phyloP scores from a whole-genome alignment of 2,888 invertebrate species.

The Philhelius pedissequus region DNA sequence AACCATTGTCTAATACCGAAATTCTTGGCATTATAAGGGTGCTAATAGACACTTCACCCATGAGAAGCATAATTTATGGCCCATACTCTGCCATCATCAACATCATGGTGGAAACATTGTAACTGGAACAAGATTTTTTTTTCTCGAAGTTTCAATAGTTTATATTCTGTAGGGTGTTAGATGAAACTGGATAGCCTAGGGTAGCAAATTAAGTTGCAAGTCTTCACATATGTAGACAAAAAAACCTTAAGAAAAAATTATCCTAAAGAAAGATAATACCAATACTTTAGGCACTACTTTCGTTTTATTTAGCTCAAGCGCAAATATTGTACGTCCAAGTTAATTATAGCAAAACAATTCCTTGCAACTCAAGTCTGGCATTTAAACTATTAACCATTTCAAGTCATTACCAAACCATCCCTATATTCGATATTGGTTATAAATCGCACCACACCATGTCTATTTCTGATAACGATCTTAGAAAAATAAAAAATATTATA shows the following conservation, averaged over 20 bases:
- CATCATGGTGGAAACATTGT: constrained; percentile 3
- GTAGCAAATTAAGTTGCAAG: not conserved
- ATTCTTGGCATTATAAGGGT: constrained; percentile 75
- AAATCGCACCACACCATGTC: no score
- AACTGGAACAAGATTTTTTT: constrained; percentile 14
- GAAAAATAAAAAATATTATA: no score
- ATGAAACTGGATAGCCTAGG: not conserved
- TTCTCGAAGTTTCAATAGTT: constrained; percentile 10
- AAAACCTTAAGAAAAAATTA: not conserved
- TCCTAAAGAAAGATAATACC: not conserved
- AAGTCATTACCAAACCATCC: no score
- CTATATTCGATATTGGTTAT: no score
- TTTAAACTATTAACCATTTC: no score
- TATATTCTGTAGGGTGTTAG: not conserved
- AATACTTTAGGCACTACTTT: not conserved
- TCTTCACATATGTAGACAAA: not conserved
- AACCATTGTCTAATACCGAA: constrained; percentile 71
- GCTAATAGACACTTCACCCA: constrained; percentile 75
- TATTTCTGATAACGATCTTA: no score
- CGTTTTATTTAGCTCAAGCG: not conserved
- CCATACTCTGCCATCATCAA: constrained; percentile 24
- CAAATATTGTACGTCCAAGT: not conserved
- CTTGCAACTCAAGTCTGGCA: no score
- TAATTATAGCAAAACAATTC: not conserved
- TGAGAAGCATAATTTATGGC: constrained; percentile 64